phyloP scores from a whole-genome alignment of 2,113 vertebrate genomes.

The Pomatostomus ruficeps region DNA sequence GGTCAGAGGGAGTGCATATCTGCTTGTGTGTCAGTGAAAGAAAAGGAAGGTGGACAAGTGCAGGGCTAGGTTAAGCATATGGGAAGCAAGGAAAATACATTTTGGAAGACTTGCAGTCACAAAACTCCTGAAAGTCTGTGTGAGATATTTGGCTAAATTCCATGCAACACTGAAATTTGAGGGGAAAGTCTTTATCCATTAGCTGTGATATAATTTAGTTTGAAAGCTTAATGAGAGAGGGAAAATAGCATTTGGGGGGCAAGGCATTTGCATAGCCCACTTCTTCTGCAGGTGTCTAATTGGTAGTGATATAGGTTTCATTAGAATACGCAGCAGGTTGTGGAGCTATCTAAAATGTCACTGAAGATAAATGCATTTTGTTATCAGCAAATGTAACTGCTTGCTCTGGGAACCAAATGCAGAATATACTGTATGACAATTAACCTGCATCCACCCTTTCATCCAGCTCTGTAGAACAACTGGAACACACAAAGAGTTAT shows the following conservation, averaged over 20 bases:
- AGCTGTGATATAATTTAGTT: slow-evolving; percentile 22
- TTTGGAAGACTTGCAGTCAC: background rate
- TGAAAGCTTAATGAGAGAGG: slow-evolving; percentile 51
- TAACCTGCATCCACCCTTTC: background rate
- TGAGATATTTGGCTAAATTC: background rate
- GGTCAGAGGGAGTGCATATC: background rate
- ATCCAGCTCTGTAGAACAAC: background rate
- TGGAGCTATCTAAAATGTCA: slow-evolving; percentile 27
- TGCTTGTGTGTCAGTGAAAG: background rate
- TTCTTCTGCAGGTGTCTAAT: slow-evolving; percentile 59
- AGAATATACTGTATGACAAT: background rate
- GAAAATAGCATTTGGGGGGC: slow-evolving; percentile 27
- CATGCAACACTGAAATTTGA: background rate
- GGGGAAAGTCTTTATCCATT: slow-evolving; percentile 19
- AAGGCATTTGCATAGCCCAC: slow-evolving; percentile 37
- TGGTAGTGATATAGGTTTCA: slow-evolving; percentile 46
- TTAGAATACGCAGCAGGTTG: slow-evolving; percentile 45
- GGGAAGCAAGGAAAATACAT: background rate
- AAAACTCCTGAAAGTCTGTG: slow-evolving; percentile 14
- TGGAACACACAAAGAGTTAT: background rate
- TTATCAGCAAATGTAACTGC: slow-evolving; percentile 13
- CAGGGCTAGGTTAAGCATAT: background rate
- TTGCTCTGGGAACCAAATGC: background rate
- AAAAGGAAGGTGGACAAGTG: background rate
- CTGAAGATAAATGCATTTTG: slow-evolving; percentile 11